Evolutionary conservation across 2,888 invertebrate species (phyloP), one percentile per base, ranked within the genome.

Genomic region (Choreutis nemorana): DNA sequence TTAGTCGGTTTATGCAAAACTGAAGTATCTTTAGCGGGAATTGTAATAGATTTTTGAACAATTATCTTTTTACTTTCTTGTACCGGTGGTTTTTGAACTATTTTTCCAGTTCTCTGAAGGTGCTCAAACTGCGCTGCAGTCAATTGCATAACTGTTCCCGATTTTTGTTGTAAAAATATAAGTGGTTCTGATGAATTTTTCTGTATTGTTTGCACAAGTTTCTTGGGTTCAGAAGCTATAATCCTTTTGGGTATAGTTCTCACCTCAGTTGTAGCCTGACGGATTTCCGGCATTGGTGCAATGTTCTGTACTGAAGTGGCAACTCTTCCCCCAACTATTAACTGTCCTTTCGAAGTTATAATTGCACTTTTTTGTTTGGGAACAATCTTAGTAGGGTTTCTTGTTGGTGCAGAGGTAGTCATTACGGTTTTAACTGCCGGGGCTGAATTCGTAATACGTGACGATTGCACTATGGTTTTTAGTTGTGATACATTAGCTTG

Each of bases 331-430:
- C 78, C 71, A 1, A 78, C 67, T 20, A 81, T 78, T 9, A 83
- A 48, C 48, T 83, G 82, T 2, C 81, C 82, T 44, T 82, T 83
- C n/a, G 81, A 81, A 3, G 81, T 81, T 24, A 83, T 72, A 33
- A 83, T 80, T 39, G 81, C 71, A 65, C 65, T 63, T 54, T 82
- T 64, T 48, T 72, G 66, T 53, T 77, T 65, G 21, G 70, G 53
- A 34, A 61, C 55, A 34, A 73, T 65, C 55, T 79, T 53, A 26
- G 79, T 56, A 15, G 58, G 59, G 3, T 59, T 26, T 34, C 44
- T 66, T 2, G 42, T 33, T 3, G 55, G 36, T 1, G 55, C 42
- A 4, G 49, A 42, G 3, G 62, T 41, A 20, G 55, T 50, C 3
- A 58, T 44, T 2, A 60, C 36, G 11, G 56, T 48, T 45, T 72